A percentile compares a stretch with the other conserved stretches of the same genome.
Evolutionary conservation across 1,140 invertebrate species (phyloP).

Genomic region (Aethina tumida): DNA sequence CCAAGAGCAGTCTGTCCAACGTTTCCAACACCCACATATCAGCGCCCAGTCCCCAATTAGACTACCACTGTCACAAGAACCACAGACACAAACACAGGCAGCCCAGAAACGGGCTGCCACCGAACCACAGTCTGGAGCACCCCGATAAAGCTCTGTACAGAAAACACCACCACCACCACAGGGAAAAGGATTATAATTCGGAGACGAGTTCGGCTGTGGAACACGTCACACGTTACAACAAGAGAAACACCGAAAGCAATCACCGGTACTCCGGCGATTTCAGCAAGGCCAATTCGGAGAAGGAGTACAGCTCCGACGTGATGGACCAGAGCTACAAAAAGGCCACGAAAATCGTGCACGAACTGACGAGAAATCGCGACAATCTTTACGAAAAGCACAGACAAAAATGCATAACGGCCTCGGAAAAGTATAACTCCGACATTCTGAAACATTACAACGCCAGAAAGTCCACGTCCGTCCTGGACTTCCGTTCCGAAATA

Average conservation of each 20-base stretch:
- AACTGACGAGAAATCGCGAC: slow-evolving; percentile 27
- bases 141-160: slow-evolving; percentile 27
- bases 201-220: slow-evolving; percentile 45
- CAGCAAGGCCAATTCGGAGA: slow-evolving; percentile 20
- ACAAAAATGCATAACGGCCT: slow-evolving; percentile 32
- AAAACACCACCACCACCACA: slow-evolving; percentile 33
- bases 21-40: slow-evolving; percentile 39
- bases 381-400: slow-evolving; percentile 31
- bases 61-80: slow-evolving; percentile 30
- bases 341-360: slow-evolving; percentile 34
- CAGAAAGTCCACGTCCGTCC: slow-evolving; percentile 32
- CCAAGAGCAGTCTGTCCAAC: slow-evolving; percentile 44
- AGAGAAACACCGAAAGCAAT: slow-evolving; percentile 18
- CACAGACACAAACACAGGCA: slow-evolving; percentile 28
- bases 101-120: slow-evolving; percentile 35
- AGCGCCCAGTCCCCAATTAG: slow-evolving; percentile 25
- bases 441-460: slow-evolving; percentile 33
- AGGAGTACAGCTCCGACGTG: slow-evolving; percentile 18
- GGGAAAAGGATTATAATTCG: slow-evolving; percentile 41
- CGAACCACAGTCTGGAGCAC: slow-evolving; percentile 32
- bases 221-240: slow-evolving; percentile 17
- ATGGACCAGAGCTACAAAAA: slow-evolving; percentile 35
- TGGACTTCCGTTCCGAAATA: slow-evolving; percentile 33
- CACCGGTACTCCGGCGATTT: slow-evolving; percentile 19
- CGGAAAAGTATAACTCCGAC: slow-evolving; percentile 33